Conservation (phyloP, 2,113 vertebrate species). For the Delphinus delphis region DNA sequence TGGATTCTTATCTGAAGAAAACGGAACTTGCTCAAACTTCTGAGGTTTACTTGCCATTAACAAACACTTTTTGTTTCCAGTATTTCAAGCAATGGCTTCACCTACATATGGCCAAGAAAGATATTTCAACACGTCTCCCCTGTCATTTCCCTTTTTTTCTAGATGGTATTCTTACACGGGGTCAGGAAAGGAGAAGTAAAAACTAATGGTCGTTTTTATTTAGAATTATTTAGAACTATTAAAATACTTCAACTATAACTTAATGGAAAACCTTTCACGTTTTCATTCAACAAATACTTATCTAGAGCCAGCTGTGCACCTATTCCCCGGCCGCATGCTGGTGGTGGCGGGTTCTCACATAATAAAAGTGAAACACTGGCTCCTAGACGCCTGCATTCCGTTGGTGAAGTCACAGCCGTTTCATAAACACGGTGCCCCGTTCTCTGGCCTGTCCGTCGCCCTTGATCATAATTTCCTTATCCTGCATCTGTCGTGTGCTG, state of each 20-base stretch:
- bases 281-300: not conserved
- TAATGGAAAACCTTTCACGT: not conserved
- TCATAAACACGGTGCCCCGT: accelerated
- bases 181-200: not conserved
- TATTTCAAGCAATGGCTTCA: not conserved
- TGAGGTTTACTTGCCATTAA: not conserved
- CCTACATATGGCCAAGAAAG: not conserved
- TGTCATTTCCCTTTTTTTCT: not conserved
- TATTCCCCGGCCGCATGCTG: accelerated
- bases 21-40: not conserved
- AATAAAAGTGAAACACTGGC: accelerated
- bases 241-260: not conserved
- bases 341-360: accelerated
- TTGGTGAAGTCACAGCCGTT: accelerated
- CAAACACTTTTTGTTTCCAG: not conserved
- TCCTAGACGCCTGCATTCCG: accelerated
- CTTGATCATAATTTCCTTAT: accelerated
- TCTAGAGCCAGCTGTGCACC: accelerated
- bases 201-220: not conserved
- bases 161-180: accelerated
- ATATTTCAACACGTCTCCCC: accelerated
- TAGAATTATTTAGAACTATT: not conserved
- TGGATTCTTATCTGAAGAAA: constrained; percentile 51
- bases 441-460: accelerated
- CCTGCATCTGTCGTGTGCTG: accelerated